These are phyloP conservation scores for Aquatica leii DNA, from an alignment of 2,888 invertebrate genomes.

Conservation along the genomic window DNA sequence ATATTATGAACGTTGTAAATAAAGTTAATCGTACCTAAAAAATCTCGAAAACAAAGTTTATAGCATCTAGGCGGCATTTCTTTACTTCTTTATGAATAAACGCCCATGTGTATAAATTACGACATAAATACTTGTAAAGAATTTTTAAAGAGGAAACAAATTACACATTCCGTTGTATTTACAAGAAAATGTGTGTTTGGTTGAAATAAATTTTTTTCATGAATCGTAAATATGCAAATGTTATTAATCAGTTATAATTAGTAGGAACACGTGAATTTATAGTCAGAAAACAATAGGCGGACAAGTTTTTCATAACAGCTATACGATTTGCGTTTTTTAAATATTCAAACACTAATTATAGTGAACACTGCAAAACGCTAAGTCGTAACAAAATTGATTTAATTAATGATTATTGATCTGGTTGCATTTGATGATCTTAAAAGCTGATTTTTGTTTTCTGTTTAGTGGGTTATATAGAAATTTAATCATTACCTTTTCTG, in stretches of 20 bases:
- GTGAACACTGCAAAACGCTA: too few species aligned
- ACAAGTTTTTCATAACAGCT: too few species aligned
- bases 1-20: background rate
- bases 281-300: conserved; percentile 1
- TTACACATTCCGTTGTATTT: conserved; percentile 22
- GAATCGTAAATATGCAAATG: conserved; percentile 26
- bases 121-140: background rate
- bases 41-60: background rate
- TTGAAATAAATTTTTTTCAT: conserved; percentile 21
- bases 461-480: too few species aligned
- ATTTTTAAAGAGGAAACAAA: conserved; percentile 27
- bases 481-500: too few species aligned
- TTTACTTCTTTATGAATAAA: background rate
- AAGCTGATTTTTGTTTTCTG: too few species aligned
- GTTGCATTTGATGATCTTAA: too few species aligned
- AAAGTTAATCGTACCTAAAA: background rate
- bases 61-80: too few species aligned
- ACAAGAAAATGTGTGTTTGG: conserved; percentile 19
- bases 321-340: too few species aligned
- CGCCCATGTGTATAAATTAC: conserved; percentile 11
- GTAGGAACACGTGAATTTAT: conserved; percentile 8
- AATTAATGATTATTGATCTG: too few species aligned
- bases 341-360: too few species aligned
- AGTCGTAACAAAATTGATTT: too few species aligned
- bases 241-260: conserved; percentile 26